phyloP scores from a whole-genome alignment of 2,888 invertebrate species.

The Syrista parreyssii region DNA sequence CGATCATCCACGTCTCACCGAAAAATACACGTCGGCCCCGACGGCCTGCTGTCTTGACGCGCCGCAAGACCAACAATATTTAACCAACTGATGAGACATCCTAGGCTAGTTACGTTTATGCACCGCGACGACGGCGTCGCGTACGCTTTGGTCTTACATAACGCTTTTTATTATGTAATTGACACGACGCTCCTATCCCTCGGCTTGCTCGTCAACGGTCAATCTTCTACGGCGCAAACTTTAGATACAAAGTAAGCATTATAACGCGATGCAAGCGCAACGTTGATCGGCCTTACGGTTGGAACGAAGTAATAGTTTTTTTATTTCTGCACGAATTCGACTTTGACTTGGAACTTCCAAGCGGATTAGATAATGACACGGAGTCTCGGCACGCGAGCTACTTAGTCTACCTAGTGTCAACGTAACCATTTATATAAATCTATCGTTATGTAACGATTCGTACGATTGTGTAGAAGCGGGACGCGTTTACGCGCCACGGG shows the following conservation, averaged over 20 bases:
- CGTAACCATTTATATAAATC: conserved; percentile 67
- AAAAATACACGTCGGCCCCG: not conserved
- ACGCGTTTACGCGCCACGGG: conserved; percentile 5
- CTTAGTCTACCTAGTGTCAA: conserved; percentile 55
- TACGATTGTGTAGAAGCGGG: conserved; percentile 33
- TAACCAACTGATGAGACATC: not conserved
- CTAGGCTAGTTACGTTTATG: conserved; percentile 41
- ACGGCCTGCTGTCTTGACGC: not conserved
- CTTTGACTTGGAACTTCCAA: not conserved
- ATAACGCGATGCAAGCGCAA: not conserved
- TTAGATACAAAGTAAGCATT: not conserved
- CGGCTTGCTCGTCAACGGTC: not conserved
- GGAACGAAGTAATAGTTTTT: not conserved
- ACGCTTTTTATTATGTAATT: conserved; percentile 65
- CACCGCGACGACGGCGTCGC: conserved; percentile 54
- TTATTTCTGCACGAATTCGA: not conserved
- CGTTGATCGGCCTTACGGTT: not conserved
- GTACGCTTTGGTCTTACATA: conserved; percentile 53
- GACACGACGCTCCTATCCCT: conserved; percentile 49
- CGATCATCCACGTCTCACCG: not conserved
- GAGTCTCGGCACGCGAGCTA: conserved; percentile 2
- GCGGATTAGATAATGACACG: not conserved
- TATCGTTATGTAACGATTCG: conserved; percentile 59
- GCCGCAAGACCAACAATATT: not conserved
- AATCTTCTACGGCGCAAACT: not conserved